Evolutionary conservation across 2,797 vertebrate species (phyloP).

Genomic region (Todus mexicanus): DNA sequence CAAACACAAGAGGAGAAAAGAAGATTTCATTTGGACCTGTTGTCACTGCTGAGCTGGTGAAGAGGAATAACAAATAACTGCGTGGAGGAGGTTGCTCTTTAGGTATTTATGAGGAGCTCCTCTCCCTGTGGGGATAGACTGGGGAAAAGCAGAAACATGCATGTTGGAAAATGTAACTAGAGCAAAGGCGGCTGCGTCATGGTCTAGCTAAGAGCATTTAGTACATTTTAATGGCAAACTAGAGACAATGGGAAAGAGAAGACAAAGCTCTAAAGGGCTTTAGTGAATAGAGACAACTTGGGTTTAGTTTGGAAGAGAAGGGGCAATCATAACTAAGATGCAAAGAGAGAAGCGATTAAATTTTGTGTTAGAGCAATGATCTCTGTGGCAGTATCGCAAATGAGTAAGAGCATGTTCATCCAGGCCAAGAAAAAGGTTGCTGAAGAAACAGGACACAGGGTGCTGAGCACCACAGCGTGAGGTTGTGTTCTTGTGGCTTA

Average conservation of each 20-base stretch:
- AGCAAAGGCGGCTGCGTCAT: slow-evolving; percentile 9
- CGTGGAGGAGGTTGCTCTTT: slow-evolving; percentile 58
- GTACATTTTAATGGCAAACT: background rate
- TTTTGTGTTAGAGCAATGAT: background rate
- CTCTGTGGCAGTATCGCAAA: background rate
- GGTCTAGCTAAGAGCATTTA: slow-evolving; percentile 15
- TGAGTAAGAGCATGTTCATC: background rate
- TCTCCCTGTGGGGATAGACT: slow-evolving; percentile 53
- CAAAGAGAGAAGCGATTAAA: background rate
- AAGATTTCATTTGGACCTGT: slow-evolving; percentile 66
- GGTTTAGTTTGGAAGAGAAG: slow-evolving; percentile 21
- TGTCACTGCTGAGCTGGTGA: slow-evolving; percentile 53
- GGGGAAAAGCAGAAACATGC: slow-evolving; percentile 35
- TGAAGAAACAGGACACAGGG: background rate
- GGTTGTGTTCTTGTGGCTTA: background rate
- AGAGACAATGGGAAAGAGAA: background rate
- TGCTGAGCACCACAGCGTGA: background rate
- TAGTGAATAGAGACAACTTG: background rate
- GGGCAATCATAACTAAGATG: background rate
- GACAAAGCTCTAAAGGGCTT: background rate
- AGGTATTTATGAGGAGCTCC: slow-evolving; percentile 68
- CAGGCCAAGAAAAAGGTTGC: background rate
- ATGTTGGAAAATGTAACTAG: slow-evolving; percentile 39
- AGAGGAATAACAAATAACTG: slow-evolving; percentile 60
- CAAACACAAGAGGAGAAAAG: slow-evolving; percentile 64